A percentile compares a stretch with the other conserved stretches of the same genome.
Evolutionary conservation across 2,888 invertebrate species (phyloP).

Genomic region (Busseola fusca): DNA sequence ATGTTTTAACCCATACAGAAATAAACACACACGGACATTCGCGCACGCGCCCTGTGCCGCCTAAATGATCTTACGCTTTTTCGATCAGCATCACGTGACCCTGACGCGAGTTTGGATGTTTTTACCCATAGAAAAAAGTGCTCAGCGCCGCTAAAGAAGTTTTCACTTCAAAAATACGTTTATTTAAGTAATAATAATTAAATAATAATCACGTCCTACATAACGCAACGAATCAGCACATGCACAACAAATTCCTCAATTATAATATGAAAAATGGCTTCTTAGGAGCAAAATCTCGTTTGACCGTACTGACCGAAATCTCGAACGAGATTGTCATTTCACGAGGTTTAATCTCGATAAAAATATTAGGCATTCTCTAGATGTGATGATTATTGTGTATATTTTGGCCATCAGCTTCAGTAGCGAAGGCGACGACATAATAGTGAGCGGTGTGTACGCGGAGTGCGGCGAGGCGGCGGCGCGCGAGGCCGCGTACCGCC

Average conservation of each 20-base stretch:
- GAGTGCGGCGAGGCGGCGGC: constrained; percentile 94
- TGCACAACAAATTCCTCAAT: neutral
- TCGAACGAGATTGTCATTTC: neutral
- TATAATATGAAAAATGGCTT: neutral
- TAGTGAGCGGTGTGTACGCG: constrained; percentile 94
- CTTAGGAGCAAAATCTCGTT: neutral
- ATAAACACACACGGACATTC: no score
- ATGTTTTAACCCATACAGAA: no score
- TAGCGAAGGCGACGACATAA: constrained; percentile 91
- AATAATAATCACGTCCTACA: no score
- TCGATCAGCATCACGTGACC: no score
- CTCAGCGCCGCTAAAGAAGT: no score
- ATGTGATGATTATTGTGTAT: neutral
- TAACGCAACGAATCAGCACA: neutral
- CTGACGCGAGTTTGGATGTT: no score
- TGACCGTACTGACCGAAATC: neutral
- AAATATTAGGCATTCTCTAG: neutral
- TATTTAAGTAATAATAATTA: no score
- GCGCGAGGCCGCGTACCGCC: constrained; percentile 96
- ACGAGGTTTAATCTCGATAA: neutral
- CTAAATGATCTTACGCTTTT: no score
- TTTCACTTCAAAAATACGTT: no score
- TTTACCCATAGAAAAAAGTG: no score
- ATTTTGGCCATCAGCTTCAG: constrained; percentile 80
- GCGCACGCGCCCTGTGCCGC: no score